A percentile compares a stretch with the other conserved stretches of the same genome.
Conservation (phyloP, 1,140 invertebrate species). For the Odontomachus brunneus region DNA sequence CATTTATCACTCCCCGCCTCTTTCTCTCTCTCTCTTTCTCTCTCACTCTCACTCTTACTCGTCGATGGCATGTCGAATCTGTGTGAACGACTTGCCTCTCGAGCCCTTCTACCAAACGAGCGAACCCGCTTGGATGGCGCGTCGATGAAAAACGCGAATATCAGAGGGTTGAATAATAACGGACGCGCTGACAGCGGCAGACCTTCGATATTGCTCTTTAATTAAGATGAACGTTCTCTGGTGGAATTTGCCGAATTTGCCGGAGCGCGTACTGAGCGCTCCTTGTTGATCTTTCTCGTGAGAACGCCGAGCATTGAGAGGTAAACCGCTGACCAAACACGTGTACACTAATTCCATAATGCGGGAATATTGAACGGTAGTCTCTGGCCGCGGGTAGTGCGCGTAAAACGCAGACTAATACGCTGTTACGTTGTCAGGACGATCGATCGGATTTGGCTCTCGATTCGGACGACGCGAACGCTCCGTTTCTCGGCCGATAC, state of each 20-base stretch:
- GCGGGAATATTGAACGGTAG: constrained; percentile 6
- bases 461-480: too few relatives aligned
- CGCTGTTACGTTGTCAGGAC: background rate
- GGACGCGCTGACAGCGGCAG: constrained; percentile 3
- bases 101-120: constrained; percentile 12
- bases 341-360: constrained; percentile 17
- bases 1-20: constrained; percentile 7
- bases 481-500: too few relatives aligned
- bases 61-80: constrained; percentile 3
- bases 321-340: constrained; percentile 41
- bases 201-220: constrained; percentile 24
- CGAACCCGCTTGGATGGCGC: background rate
- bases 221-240: constrained; percentile 26
- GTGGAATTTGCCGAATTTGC: background rate
- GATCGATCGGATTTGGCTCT: background rate
- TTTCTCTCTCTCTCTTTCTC: background rate
- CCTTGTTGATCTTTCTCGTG: constrained; percentile 17
- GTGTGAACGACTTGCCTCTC: constrained; percentile 23
- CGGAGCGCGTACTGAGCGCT: background rate
- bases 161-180: constrained; percentile 10
- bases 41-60: background rate
- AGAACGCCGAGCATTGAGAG: constrained; percentile 5
- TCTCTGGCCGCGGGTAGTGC: too few relatives aligned
- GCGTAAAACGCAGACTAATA: background rate
- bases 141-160: constrained; percentile 17